Base-by-base conservation (phyloP, 2,888 invertebrate species). In the Clitarchus hookeri region DNA sequence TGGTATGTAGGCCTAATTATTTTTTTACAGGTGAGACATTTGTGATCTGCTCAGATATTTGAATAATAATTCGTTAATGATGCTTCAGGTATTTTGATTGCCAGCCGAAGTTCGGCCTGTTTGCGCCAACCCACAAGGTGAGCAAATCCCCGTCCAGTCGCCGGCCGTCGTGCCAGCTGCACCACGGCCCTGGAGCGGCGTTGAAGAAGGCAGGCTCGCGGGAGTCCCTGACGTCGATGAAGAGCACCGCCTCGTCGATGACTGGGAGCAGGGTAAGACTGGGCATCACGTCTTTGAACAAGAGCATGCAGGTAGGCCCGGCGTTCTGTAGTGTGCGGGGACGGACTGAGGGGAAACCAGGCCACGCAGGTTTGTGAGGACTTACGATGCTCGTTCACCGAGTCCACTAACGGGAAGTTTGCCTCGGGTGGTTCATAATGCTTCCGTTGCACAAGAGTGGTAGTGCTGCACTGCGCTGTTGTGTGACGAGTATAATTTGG, bases 61-160 rank as follows among this genome's bases (percentile, higher is more conserved):
- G 65, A 23, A 23, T 65, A 65, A 9, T 65, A 65, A 9, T 65
- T 65, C 1, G 8, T 65, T 65, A 65, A 65, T n/a, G 0, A 6
- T 82, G 82, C 92, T 92, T 77, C 92, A 97, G 98, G 92, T 99
- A 99, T 93, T 99, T 99, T 92, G 96, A 96, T 89, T 99, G 99
- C 91, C 94, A 95, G 88, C 96, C 97, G 78, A 96, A 96, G 90
- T 97, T 96, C 92, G 99, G 99, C 2, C 93, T 99, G 87, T 99
- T 99, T 92, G 98, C 98, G 44, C 98, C 98, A 2, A 93, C 96
- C 86, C 94, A 96, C 90, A 99, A 99, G 93, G 97, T 99, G 88
- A 95, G 96, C 89, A 95, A 96, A 88, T 97, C 97, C 83, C 97
- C 97, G 53, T 95, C 96, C 85, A 95, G 94, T 91, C 93, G 94